These are phyloP conservation scores for Podarcis raffonei DNA, from an alignment of 2,113 vertebrate species.

Conservation along the genomic window DNA sequence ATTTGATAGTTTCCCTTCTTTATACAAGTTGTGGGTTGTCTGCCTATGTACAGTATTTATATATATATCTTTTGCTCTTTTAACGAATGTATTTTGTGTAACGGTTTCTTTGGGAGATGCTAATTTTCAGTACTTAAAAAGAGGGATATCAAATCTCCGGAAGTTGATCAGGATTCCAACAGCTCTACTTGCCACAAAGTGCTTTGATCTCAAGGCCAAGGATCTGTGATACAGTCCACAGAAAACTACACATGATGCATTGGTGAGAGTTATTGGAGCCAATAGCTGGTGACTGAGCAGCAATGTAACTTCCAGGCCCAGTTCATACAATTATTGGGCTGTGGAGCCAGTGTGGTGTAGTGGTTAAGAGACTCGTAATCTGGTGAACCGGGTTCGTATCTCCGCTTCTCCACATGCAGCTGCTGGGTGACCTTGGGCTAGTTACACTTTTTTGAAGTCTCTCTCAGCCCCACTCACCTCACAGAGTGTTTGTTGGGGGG, in stretches of 20 bases:
- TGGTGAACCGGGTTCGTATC: too few relatives aligned
- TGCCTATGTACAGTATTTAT: not conserved
- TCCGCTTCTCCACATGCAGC: too few relatives aligned
- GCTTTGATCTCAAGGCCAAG: not conserved
- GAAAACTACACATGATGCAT: not conserved
- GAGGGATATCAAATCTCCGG: not conserved
- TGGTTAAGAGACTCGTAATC: too few relatives aligned
- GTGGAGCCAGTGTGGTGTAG: too few relatives aligned
- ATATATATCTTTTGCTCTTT: constrained; percentile 48
- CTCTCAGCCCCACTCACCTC: too few relatives aligned
- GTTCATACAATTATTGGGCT: not conserved
- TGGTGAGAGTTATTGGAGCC: not conserved
- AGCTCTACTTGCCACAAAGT: not conserved
- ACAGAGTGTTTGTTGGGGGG: too few relatives aligned
- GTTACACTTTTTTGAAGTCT: too few relatives aligned
- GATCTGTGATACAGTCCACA: not conserved
- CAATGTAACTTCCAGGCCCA: not conserved
- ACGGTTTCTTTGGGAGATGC: not conserved
- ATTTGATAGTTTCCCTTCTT: not conserved
- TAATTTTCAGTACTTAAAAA: not conserved
- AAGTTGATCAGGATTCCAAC: not conserved
- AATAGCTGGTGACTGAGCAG: not conserved
- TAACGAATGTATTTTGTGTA: constrained; percentile 46
- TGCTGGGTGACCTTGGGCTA: too few relatives aligned
- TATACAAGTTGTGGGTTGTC: constrained; percentile 36